Evolutionary conservation across 1,140 invertebrate species (phyloP), one percentile per base, ranked within the genome.

Genomic region (Hypsibius dujardini): DNA sequence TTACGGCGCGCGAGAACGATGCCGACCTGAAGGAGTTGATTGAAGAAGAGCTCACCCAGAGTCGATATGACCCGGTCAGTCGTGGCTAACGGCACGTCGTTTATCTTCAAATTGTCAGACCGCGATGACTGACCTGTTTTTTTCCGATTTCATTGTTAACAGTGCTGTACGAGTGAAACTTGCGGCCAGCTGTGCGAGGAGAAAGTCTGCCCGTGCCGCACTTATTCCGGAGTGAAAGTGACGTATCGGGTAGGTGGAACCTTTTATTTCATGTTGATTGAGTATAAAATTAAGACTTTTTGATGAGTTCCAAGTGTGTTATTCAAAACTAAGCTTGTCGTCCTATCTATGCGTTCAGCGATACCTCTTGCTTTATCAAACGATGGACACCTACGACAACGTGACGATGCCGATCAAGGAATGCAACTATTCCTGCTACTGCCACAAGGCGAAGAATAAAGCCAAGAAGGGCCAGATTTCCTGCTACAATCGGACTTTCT

Each of bases 361-460:
- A 56, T 56, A 67, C 42, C 62, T 67, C 45, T 42, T 67, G 12
- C 12, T 67, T 7, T 67, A 67, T 42, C 12, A 67, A 7, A 12
- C 12, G 45, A 67, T 67, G 62, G 62, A 67, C 3, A 45, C 62
- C 3, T 67, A 67, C 62, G 62, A 67, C 42, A 67, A 67, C 42
- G 12, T 45, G 12, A 67, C 62, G 12, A 12, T 15, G 62, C 3
- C 42, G 12, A 67, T 67, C 42, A 12, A 45, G 12, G 62, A 67
- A 42, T 67, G 62, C 45, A 45, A 45, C 7, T 67, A 12, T 42
- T 12, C 62, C 42, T 67, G 62, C 62, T 67, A 45, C 62, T 67
- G 62, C 42, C 62, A 67, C 12, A 67, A 67, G 62, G 50, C 50
- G 7, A 56, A 56, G 50, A 56, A 56, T n/a, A 56, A 56, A n/a